A percentile compares a stretch with the other conserved stretches of the same genome.
phyloP scores from a whole-genome alignment of 1,140 invertebrate species.

The Pseudomyrmex gracilis region DNA sequence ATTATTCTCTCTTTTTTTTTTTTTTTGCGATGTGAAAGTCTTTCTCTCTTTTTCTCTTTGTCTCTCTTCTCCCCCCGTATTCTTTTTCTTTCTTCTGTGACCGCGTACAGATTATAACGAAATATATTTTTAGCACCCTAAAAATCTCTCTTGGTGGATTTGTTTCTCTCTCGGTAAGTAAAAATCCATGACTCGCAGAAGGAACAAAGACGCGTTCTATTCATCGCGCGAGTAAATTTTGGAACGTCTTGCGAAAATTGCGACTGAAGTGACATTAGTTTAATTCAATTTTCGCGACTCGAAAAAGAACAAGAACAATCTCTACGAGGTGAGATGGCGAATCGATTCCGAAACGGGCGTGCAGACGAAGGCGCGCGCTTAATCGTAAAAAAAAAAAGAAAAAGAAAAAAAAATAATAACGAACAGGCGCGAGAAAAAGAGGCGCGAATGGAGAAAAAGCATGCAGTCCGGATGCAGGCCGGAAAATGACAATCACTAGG shows the following conservation, averaged over 20 bases:
- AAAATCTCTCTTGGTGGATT: not conserved
- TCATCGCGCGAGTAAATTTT: not conserved
- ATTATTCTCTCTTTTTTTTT: slow-evolving; percentile 24
- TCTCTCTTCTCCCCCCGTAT: too few relatives aligned
- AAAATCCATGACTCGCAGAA: not conserved
- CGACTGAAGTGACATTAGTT: not conserved
- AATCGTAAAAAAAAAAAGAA: slow-evolving; percentile 74
- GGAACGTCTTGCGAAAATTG: not conserved
- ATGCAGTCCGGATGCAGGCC: slow-evolving; percentile 78
- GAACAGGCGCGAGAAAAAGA: slow-evolving; percentile 72
- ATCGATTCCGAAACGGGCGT: slow-evolving; percentile 44
- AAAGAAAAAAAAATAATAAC: slow-evolving; percentile 75
- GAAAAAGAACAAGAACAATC: slow-evolving; percentile 26
- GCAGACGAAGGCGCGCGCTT: slow-evolving; percentile 72
- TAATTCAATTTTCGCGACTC: slow-evolving; percentile 4
- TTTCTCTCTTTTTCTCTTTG: not conserved
- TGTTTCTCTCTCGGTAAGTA: not conserved
- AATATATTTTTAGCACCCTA: slow-evolving; percentile 12
- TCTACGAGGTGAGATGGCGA: slow-evolving; percentile 35
- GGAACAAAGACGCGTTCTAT: not conserved
- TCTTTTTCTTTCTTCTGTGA: not conserved
- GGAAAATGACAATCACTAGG: slow-evolving; percentile 84
- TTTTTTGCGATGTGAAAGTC: slow-evolving; percentile 15
- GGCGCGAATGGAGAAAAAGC: slow-evolving; percentile 75
- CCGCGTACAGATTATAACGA: slow-evolving; percentile 23